A percentile compares a stretch with the other conserved stretches of the same genome.
Evolutionary conservation across 2,797 vertebrate species (phyloP).

Genomic region (Melanotaenia pygmaea): DNA sequence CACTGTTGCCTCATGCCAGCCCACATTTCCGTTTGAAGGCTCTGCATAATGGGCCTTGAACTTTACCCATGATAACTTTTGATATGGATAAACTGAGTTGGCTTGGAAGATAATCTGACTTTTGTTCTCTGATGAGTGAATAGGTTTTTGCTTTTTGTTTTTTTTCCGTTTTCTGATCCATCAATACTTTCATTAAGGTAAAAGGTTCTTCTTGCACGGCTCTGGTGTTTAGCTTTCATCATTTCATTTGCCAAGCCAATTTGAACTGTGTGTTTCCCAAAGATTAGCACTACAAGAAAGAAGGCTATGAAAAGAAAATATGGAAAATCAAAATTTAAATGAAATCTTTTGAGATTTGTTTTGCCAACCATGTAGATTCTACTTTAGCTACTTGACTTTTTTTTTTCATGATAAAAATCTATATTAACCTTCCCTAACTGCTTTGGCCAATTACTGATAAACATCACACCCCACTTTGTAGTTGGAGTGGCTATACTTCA

Average conservation of each 20-base stretch:
- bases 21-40: constrained; percentile 71
- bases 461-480: constrained; percentile 80
- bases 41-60: constrained; percentile 57
- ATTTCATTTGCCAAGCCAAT: constrained; percentile 19
- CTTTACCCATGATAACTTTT: constrained; percentile 64
- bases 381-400: constrained; percentile 22
- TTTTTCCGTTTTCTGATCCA: neutral
- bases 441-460: constrained; percentile 79
- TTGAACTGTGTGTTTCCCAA: constrained; percentile 31
- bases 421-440: constrained; percentile 81
- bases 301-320: constrained; percentile 9
- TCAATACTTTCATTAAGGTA: constrained; percentile 33
- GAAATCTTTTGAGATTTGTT: constrained; percentile 60
- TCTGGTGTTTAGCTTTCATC: constrained; percentile 8
- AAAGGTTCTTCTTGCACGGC: constrained; percentile 20
- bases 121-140: constrained; percentile 33
- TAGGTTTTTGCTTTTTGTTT: constrained; percentile 2
- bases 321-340: constrained; percentile 55
- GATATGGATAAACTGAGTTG: constrained; percentile 60
- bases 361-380: constrained; percentile 45
- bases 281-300: constrained; percentile 26
- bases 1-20: constrained; percentile 71
- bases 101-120: constrained; percentile 50
- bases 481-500: constrained; percentile 57
- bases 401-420: constrained; percentile 71